Conservation (phyloP, 64 coral and sea anemone genomes). For the Acropora tenuis region DNA sequence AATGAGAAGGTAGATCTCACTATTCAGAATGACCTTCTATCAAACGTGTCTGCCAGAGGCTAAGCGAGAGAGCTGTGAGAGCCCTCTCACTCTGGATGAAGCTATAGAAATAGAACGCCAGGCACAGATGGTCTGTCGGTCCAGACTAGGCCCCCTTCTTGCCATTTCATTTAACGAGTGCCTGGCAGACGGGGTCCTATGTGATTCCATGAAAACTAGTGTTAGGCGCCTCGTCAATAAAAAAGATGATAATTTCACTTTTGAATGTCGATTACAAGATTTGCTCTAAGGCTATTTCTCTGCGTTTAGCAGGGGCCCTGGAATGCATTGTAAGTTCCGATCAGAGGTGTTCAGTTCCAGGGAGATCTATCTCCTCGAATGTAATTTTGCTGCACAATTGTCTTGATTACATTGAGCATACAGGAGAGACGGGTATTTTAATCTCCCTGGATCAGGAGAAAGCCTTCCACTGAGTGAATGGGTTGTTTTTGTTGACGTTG, state of each 20-base stretch:
- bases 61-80: not conserved
- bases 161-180: not conserved
- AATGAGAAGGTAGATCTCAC: not conserved
- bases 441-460: conserved; percentile 6
- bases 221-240: not conserved
- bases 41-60: not conserved
- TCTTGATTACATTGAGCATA: not conserved
- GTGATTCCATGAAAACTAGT: not conserved
- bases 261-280: conserved; percentile 30
- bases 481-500: not conserved
- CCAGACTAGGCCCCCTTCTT: not conserved
- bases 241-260: not conserved
- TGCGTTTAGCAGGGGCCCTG: not conserved
- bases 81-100: not conserved
- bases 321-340: not conserved
- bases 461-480: conserved; percentile 13
- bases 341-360: not conserved
- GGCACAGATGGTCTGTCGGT: conserved; percentile 33
- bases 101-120: not conserved
- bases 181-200: not conserved
- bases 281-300: not conserved
- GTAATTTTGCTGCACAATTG: not conserved
- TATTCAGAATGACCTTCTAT: conserved; percentile 15
- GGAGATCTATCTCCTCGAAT: not conserved
- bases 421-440: not conserved